phyloP scores from a whole-genome alignment of 2,888 invertebrate genomes.

The Leptogaster cylindrica region DNA sequence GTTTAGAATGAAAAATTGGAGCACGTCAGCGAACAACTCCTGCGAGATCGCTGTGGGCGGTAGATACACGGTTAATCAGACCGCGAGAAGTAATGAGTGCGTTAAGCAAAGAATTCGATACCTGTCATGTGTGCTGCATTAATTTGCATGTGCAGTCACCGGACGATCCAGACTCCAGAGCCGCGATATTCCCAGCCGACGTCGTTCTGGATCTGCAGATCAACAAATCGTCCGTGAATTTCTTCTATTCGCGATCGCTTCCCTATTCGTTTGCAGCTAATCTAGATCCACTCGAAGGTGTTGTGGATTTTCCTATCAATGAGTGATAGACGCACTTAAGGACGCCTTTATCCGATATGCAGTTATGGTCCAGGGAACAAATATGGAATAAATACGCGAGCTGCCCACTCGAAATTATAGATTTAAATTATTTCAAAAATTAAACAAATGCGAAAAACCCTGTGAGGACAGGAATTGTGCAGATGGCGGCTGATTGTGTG shows the following conservation, averaged over 20 bases:
- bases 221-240: constrained; percentile 10
- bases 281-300: too few species aligned
- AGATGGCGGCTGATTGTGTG: not conserved
- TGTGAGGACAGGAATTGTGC: not conserved
- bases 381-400: too few species aligned
- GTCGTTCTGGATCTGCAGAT: constrained; percentile 2
- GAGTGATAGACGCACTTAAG: not conserved
- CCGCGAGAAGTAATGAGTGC: constrained; percentile 1
- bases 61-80: constrained; percentile 5
- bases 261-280: not conserved
- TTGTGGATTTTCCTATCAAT: too few species aligned
- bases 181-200: not conserved
- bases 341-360: constrained; percentile 20
- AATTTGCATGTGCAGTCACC: not conserved
- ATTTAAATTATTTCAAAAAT: constrained; percentile 43
- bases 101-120: not conserved
- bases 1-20: too few species aligned
- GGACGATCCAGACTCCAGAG: not conserved
- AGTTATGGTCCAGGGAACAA: constrained; percentile 41
- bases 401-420: constrained; percentile 43
- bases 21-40: too few species aligned
- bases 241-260: constrained; percentile 1
- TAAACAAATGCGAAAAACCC: constrained; percentile 36
- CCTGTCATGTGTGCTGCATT: not conserved
- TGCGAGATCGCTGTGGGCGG: too few species aligned